Conservation (phyloP, 2,888 invertebrate genomes). For the Drosophila mercatorum region DNA sequence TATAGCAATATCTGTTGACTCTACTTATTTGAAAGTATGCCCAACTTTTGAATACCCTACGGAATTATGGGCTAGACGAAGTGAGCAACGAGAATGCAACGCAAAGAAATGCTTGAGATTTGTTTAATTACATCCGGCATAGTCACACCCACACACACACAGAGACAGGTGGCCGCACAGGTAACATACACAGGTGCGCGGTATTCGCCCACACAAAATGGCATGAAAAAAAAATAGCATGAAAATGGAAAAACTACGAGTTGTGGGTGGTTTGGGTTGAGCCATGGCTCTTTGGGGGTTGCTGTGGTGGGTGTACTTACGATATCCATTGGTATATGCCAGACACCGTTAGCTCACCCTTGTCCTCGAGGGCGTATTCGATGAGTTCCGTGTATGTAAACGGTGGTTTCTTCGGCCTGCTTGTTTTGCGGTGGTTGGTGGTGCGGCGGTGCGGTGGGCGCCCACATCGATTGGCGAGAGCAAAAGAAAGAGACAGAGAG, state of each 20-base stretch:
- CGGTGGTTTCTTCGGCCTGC: slow-evolving; percentile 91
- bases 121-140: slow-evolving; percentile 78
- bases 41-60: not conserved
- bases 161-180: slow-evolving; percentile 7
- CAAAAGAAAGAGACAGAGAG: slow-evolving; percentile 13
- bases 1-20: no score
- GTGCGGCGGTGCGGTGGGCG: slow-evolving; percentile 32
- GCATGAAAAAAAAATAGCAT: not conserved
- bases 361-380: slow-evolving; percentile 93
- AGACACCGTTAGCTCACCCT: slow-evolving; percentile 94
- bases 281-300: slow-evolving; percentile 3
- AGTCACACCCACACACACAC: slow-evolving; percentile 21
- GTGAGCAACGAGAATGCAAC: slow-evolving; percentile 51
- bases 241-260: not conserved
- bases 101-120: slow-evolving; percentile 70
- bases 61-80: slow-evolving; percentile 12
- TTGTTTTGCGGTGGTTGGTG: slow-evolving; percentile 75
- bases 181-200: slow-evolving; percentile 9
- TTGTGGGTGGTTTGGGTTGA: not conserved
- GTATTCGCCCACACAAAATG: slow-evolving; percentile 67
- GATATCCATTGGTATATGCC: slow-evolving; percentile 97
- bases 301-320: slow-evolving; percentile 87
- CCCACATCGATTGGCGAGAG: slow-evolving; percentile 57
- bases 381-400: slow-evolving; percentile 96
- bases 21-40: not conserved